phyloP scores from a whole-genome alignment of 64 coral and sea anemone species.

The Montipora cactus region DNA sequence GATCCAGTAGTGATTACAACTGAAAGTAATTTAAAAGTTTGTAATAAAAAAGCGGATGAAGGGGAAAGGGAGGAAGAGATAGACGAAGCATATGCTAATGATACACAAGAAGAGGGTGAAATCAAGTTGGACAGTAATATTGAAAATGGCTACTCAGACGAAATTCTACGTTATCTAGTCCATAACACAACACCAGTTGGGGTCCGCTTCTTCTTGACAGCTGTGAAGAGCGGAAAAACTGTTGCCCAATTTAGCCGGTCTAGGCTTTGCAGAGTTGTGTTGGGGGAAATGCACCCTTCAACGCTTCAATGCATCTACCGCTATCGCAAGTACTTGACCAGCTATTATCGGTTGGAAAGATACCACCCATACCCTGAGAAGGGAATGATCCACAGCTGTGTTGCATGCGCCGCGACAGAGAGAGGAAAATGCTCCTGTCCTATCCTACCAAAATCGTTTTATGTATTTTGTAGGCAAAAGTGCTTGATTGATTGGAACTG shows the following conservation, averaged over 20 bases:
- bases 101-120: not conserved
- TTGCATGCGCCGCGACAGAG: not conserved
- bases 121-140: not conserved
- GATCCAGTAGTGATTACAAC: not conserved
- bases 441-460: no score
- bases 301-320: no score
- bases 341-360: not conserved
- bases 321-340: not conserved
- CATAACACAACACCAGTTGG: not conserved
- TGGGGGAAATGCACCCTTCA: no score
- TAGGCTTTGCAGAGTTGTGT: no score
- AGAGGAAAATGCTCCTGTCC: no score
- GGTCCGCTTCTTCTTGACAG: slow-evolving; percentile 27
- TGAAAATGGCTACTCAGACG: not conserved
- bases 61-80: not conserved
- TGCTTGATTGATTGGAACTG: no score
- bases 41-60: not conserved
- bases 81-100: not conserved
- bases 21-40: not conserved
- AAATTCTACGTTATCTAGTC: not conserved
- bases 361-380: slow-evolving; percentile 20
- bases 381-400: not conserved
- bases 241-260: not conserved
- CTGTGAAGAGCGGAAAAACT: slow-evolving; percentile 5
- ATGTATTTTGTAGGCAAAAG: no score